Evolutionary conservation across 2,888 invertebrate species (phyloP), one percentile per base, ranked within the genome.

Genomic region (Trachelus stipa): DNA sequence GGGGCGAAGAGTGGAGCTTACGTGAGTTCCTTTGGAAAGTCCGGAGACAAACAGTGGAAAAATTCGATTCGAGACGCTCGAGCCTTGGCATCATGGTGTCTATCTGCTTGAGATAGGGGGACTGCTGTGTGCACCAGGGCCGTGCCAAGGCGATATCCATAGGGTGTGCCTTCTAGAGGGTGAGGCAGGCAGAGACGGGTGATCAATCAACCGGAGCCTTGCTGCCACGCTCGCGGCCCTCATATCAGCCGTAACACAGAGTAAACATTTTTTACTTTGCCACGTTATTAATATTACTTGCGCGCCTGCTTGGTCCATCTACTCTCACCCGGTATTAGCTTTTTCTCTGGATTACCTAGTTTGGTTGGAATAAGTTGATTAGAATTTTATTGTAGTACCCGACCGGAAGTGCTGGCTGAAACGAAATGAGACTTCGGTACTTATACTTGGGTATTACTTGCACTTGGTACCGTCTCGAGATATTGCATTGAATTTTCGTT

Each of bases 201-300:
- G 91, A 91, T 91, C 91, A 91, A 91, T 91, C 84, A 86, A 86
- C 84, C 88, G 89, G 76, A 69, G 75, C 75, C 88, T 87, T 85
- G 88, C 88, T 88, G 90, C 90, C 87, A 88, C 85, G 88, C 88
- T 87, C 89, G 87, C 88, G 87, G 89, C 88, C 89, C 90, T 89
- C 89, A 88, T 89, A 89, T 89, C 89, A 88, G 88, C 88, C 88
- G 85, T 88, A 88, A 88, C 89, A 88, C 89, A 90, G 88, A 87
- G 89, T 89, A 89, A 90, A 90, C 89, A 90, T 91, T 91, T 91
- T 91, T 91, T 91, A 91, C 91, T 88, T 86, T 87, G 90, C 86
- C 87, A 86, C 90, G 90, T 91, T 91, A 91, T 89, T 91, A 89
- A 89, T 91, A 90, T 90, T 89, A 87, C 87, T 88, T 86, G 85